Base-by-base conservation (phyloP, 2,113 vertebrate species). In the Nannobrachium achirus region DNA sequence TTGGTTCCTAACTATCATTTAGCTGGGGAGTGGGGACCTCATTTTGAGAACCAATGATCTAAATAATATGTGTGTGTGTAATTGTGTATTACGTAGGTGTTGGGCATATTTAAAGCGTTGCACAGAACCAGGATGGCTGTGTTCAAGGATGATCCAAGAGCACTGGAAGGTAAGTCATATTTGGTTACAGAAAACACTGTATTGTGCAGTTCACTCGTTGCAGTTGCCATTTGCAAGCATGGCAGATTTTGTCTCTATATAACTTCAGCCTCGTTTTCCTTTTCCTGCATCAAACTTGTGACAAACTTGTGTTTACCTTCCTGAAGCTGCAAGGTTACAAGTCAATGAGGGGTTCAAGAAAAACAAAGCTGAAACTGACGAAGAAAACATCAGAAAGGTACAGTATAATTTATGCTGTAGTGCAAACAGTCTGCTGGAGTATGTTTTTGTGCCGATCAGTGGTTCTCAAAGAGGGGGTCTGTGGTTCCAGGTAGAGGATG, bases 331-430 rank as follows among this genome's bases (percentile, higher is more conserved):
- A 10, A 89, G 85, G 49, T 69, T 85, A 66, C 91, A 92, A 76
- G 92, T 94, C 68, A 94, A 94, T 19, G 92, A 92, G 53, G 93
- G 92, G 78, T 94, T 93, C 67, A 69, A 41, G 33, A 93, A 91
- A 73, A 93, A 94, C 77, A 91, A 86, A 87, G 46, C 81, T 63
- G 93, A 93, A 81, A 78, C 71, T 0, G 85, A 82, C 64, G 85
- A 86, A 16, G 92, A 91, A 78, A 91, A 90, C 73, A 89, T 94
- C 38, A 25, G 82, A 10, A 68, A 92, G 92, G 93, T 92, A 81
- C 33, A 20, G n/a, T 68, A 2, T 33, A 33, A 33, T 33, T 33
- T 33, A 33, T 3, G 25, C 1, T 33, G 25, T 33, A 33, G 25
- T 33, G 25, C n/a, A n/a, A n/a, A n/a, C n/a, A n/a, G n/a, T n/a